Evolutionary conservation across 2,113 vertebrate genomes (phyloP), one percentile per base, ranked within the genome.

Genomic region (Leptosomus discolor): DNA sequence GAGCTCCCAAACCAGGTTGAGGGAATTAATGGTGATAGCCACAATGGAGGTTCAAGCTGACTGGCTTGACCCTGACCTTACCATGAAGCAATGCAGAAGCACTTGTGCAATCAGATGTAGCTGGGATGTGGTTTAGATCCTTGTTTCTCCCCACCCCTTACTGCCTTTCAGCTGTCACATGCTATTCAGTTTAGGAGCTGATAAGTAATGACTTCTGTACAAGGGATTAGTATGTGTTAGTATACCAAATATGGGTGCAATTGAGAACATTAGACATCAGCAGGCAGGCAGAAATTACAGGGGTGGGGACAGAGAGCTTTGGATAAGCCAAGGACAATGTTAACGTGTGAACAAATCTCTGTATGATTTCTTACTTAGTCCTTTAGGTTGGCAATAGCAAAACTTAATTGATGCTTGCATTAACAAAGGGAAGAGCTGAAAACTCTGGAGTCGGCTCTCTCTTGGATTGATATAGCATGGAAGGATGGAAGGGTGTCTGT

Each of bases 141-240:
- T 90, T 75, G 22, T 61, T 95, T 85, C 45, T 95, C 60, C 60
- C 58, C 83, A 94, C 88, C 71, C 87, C 8, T 71, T 82, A 15
- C 77, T 76, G 69, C 57, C 74, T 95, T 95, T 96, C 91, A 94
- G 77, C 93, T 96, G 93, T 95, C 96, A 92, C 53, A 12, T 27
- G 48, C 34, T 8, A 50, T 94, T 90, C 77, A 69, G 65, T 68
- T 64, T 45, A 73, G 81, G 45, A 82, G 69, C 24, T 91, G 61
- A 43, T 82, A 92, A 79, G 53, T 68, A 85, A 75, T 82, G 36
- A 48, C 48, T 91, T 68, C 90, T 79, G 67, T 73, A 64, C 56
- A 68, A 90, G 61, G 53, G 61, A 83, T 94, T 94, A 91, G 61
- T 51, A 68, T 36, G 65, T 85, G 61, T 94, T 90, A 76, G 69